Base-by-base conservation (phyloP, 2,888 invertebrate genomes). In the Saturnia pavonia region DNA sequence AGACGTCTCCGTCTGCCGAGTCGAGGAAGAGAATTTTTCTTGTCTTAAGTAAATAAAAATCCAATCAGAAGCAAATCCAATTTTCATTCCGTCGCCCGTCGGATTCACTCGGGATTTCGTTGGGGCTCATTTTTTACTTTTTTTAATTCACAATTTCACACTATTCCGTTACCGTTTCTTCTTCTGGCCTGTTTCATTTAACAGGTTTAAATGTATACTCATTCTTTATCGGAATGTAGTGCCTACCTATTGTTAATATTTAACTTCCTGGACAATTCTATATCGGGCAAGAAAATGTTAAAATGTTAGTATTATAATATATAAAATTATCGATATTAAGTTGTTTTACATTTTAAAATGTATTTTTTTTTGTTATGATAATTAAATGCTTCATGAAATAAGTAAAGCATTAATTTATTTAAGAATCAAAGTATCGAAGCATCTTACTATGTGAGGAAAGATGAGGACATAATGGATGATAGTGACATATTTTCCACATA, bases 1-100 rank as follows among this genome's bases (percentile, higher is more conserved):
- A 88, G 87, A 87, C 87, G 88, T 85, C 86, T 82, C 80, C 77
- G 78, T 74, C 51, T 51, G 51, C 51, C 78, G 78, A 75, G 75
- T 74, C 78, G 78, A 75, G 78, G 78, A 76, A 78, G 85, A 82
- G 86, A 91, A 91, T 91, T 92, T 91, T 92, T 93, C 93, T 94
- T 93, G 93, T 93, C 93, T 93, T 94, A 93, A 93, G 93, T 93
- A 93, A 94, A 94, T 94, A 94, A 93, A 93, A 93, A 92, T 93
- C 93, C 93, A 94, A 94, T 94, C 93, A 93, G 91, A 85, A 82
- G 87, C 87, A 91, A 93, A 94, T 93, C 90, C 93, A 93, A 94
- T 92, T 94, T 94, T 93, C 92, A 92, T 93, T 91, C 88, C 88
- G 90, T 85, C 91, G 88, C 85, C 85, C 80, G 86, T 80, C 75